These are phyloP conservation scores for Macrostomum cliftonense DNA, from an alignment of 2,888 invertebrate species.

Conservation along the genomic window DNA sequence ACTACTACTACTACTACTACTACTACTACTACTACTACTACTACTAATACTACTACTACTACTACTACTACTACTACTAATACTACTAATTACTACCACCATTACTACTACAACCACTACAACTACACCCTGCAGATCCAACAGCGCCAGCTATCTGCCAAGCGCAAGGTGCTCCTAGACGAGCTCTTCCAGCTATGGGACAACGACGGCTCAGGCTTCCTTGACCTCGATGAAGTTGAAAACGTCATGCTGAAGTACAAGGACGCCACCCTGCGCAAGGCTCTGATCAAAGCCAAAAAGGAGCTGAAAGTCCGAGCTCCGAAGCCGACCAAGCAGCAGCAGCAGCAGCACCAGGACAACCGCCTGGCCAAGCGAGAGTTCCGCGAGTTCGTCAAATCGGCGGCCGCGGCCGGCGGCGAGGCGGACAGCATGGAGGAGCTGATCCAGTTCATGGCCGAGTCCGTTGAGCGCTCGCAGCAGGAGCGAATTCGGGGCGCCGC, in stretches of 20 bases:
- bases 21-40: slow-evolving; percentile 14
- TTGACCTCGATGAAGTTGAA: slow-evolving; percentile 30
- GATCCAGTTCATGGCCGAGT: slow-evolving; percentile 28
- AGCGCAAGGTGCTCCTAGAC: slow-evolving; percentile 26
- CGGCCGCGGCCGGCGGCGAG: slow-evolving; percentile 23
- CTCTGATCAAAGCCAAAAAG: slow-evolving; percentile 23
- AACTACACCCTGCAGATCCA: slow-evolving; percentile 19
- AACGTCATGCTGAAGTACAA: slow-evolving; percentile 31
- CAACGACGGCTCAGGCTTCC: slow-evolving; percentile 33
- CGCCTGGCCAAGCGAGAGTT: slow-evolving; percentile 30
- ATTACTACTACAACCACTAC: slow-evolving; percentile 11
- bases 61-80: too few species aligned
- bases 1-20: slow-evolving; percentile 14
- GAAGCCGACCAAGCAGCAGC: slow-evolving; percentile 24
- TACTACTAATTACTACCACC: too few species aligned
- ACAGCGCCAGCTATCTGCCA: slow-evolving; percentile 23
- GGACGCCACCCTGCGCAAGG: slow-evolving; percentile 28
- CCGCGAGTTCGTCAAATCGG: slow-evolving; percentile 23
- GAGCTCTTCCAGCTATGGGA: slow-evolving; percentile 36
- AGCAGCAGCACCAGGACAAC: slow-evolving; percentile 22
- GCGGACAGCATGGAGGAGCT: slow-evolving; percentile 27
- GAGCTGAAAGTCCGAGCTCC: slow-evolving; percentile 21
- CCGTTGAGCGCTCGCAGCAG: slow-evolving; percentile 30
- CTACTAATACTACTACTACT: too few species aligned
- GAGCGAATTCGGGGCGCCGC: slow-evolving; percentile 33